Conservation (phyloP, 2,113 vertebrate genomes). For the Poecilia latipinna region DNA sequence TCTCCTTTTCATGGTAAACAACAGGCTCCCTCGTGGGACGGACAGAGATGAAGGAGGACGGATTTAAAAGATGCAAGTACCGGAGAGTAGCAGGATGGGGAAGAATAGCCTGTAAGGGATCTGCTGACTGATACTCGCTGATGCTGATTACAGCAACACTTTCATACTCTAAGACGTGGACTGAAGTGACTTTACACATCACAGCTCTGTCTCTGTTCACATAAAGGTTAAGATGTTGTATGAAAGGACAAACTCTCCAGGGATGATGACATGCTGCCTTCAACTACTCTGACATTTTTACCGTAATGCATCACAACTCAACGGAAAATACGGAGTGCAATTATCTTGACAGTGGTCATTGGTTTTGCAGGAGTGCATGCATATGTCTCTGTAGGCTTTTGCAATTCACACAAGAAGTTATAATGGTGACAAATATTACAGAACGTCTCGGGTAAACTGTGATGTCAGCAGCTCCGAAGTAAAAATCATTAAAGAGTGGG, state of each 20-base stretch:
- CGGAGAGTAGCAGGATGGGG: slow-evolving; percentile 27
- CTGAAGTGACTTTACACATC: background rate
- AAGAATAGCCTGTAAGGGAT: slow-evolving; percentile 23
- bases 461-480: no score
- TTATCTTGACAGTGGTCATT: slow-evolving; percentile 9
- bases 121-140: slow-evolving; percentile 19
- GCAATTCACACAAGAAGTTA: background rate
- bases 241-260: background rate
- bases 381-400: background rate
- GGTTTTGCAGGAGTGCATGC: background rate
- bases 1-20: slow-evolving; percentile 94
- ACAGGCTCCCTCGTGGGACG: slow-evolving; percentile 79
- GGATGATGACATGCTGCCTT: background rate
- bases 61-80: slow-evolving; percentile 46
- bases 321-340: background rate
- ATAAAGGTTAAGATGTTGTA: background rate
- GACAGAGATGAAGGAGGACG: slow-evolving; percentile 55
- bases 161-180: slow-evolving; percentile 1
- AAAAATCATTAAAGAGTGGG: no score
- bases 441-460: no score
- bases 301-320: slow-evolving; percentile 3
- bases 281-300: slow-evolving; percentile 10
- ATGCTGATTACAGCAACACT: slow-evolving; percentile 30
- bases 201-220: slow-evolving; percentile 10
- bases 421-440: background rate